phyloP scores from a whole-genome alignment of 2,797 vertebrate species.

The Lutjanus argentimaculatus region DNA sequence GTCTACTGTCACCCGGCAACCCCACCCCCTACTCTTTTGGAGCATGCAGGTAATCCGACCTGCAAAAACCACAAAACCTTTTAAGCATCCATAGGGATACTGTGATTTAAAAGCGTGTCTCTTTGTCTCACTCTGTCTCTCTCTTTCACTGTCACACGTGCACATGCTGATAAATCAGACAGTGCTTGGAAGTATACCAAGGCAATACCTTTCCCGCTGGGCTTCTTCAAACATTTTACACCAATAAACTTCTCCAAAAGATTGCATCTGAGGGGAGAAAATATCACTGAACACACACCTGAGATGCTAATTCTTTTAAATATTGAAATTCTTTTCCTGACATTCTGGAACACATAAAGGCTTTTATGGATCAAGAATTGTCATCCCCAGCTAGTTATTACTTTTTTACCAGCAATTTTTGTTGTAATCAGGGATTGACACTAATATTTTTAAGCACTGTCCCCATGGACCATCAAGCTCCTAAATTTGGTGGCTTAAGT shows the following conservation, averaged over 20 bases:
- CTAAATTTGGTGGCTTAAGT: too few species aligned
- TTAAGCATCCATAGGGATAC: constrained; percentile 42
- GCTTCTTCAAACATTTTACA: constrained; percentile 27
- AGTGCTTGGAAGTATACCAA: constrained; percentile 16
- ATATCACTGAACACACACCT: background rate
- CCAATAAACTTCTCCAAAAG: constrained; percentile 2
- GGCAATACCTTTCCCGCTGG: constrained; percentile 5
- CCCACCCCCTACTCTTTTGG: constrained; percentile 29
- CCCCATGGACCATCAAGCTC: too few species aligned
- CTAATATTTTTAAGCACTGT: too few species aligned
- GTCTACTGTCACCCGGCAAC: constrained; percentile 53
- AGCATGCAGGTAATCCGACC: constrained; percentile 48
- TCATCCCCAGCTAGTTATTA: background rate
- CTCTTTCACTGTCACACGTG: constrained; percentile 12
- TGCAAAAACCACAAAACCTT: constrained; percentile 41
- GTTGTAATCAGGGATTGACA: background rate
- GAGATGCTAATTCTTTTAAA: background rate
- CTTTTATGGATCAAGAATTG: constrained; percentile 20
- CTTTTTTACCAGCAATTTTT: background rate
- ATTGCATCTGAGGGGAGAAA: constrained; percentile 3
- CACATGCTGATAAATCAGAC: constrained; percentile 18
- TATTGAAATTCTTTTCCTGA: constrained; percentile 20
- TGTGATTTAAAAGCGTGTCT: constrained; percentile 18
- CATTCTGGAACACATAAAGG: background rate
- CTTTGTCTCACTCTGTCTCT: background rate